Evolutionary conservation across 92 coral and sea anemone species (phyloP).

Genomic region (Actinernus sp.): DNA sequence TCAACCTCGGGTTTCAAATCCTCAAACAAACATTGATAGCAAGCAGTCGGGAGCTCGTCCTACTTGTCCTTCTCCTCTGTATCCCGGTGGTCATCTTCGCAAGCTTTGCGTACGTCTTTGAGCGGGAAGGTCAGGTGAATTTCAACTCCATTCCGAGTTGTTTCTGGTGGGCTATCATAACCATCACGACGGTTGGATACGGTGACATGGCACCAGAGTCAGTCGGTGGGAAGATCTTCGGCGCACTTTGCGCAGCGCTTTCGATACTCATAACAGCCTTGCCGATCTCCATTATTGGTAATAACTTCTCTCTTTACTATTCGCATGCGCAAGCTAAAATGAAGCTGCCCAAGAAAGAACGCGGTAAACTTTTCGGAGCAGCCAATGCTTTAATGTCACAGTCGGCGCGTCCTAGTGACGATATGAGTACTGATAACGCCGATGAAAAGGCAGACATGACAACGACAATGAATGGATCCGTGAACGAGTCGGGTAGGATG

Average conservation of each 20-base stretch:
- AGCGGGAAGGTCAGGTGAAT: conserved; percentile 30
- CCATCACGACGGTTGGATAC: conserved; percentile 96
- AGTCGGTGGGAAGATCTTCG: conserved; percentile 79
- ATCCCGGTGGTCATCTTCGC: conserved; percentile 96
- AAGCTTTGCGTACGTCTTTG: conserved; percentile 80
- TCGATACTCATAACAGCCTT: conserved; percentile 95
- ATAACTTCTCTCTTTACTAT: conserved; percentile 95
- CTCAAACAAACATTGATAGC: conserved; percentile 97
- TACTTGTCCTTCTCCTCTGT: conserved; percentile 72
- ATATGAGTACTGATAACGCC: conserved; percentile 51
- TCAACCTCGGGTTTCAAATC: conserved; percentile 94
- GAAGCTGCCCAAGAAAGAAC: conserved; percentile 96
- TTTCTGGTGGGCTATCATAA: conserved; percentile 98
- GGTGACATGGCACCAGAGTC: conserved; percentile 87
- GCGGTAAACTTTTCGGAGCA: conserved; percentile 79
- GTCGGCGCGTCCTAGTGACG: conserved; percentile 81
- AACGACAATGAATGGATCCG: conserved; percentile 22
- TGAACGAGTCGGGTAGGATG: conserved; percentile 6
- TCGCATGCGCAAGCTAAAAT: conserved; percentile 98
- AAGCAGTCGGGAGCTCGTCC: conserved; percentile 86
- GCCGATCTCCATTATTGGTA: conserved; percentile 97
- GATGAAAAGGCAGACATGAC: conserved; percentile 13
- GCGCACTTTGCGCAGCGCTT: conserved; percentile 83
- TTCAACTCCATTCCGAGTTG: conserved; percentile 91
- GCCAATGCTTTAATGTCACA: conserved; percentile 77